These are phyloP conservation scores for Salarias fasciatus DNA, from an alignment of 2,797 vertebrate species.

Conservation along the genomic window DNA sequence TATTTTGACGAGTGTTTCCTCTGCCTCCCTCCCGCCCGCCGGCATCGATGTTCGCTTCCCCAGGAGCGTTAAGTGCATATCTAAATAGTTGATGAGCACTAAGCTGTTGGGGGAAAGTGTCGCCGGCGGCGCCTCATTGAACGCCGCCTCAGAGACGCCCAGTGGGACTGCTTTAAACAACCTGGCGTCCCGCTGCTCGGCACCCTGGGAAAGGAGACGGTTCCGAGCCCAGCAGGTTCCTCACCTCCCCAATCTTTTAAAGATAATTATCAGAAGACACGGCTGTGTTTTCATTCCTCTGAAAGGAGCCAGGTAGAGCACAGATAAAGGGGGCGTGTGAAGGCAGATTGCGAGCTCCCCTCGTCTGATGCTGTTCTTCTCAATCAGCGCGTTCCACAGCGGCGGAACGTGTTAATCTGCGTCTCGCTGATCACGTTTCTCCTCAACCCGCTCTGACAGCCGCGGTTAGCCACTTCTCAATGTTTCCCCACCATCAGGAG, in stretches of 20 bases:
- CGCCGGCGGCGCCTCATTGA: slow-evolving; percentile 79
- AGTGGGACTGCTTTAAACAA: slow-evolving; percentile 83
- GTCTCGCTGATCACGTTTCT: neutral
- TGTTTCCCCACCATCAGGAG: slow-evolving; percentile 9
- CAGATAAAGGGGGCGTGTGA: slow-evolving; percentile 19
- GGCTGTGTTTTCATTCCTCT: slow-evolving; percentile 43
- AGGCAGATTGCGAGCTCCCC: slow-evolving; percentile 17
- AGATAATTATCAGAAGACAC: slow-evolving; percentile 62
- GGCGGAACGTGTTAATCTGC: slow-evolving; percentile 10
- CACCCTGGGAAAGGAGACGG: slow-evolving; percentile 65
- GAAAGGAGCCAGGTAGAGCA: slow-evolving; percentile 34
- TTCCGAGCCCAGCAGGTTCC: slow-evolving; percentile 63
- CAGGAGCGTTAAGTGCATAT: slow-evolving; percentile 80
- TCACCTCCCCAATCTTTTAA: slow-evolving; percentile 61
- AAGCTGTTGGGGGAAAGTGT: slow-evolving; percentile 81
- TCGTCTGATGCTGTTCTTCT: neutral
- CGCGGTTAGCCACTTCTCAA: neutral
- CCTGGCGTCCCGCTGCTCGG: slow-evolving; percentile 59
- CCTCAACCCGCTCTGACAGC: slow-evolving; percentile 1
- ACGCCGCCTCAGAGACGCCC: slow-evolving; percentile 74
- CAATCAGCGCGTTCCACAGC: no score
- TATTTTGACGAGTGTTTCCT: slow-evolving; percentile 17
- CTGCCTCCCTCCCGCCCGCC: no score
- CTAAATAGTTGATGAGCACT: slow-evolving; percentile 86
- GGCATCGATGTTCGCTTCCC: slow-evolving; percentile 49